Percentiles rank a stretch among this genome's conserved stretches.
Evolutionary conservation across 2,113 vertebrate genomes (phyloP).

Genomic region (Apistogramma diplotaenia): DNA sequence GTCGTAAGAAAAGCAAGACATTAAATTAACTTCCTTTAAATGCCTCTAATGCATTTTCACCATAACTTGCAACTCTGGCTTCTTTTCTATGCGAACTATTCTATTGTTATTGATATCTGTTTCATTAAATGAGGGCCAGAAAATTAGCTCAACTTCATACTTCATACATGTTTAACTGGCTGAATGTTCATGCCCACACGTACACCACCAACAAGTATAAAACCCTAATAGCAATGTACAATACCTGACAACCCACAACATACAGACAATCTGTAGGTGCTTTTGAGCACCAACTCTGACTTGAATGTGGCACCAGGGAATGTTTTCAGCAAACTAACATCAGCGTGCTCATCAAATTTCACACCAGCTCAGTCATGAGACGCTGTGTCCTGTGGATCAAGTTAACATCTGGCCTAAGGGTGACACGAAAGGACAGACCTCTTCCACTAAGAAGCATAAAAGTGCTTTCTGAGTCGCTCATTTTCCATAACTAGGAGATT

Average conservation of each 20-base stretch:
- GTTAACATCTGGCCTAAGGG: background rate
- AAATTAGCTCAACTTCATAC: background rate
- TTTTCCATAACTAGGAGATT: background rate
- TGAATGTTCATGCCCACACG: background rate
- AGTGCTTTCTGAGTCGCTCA: background rate
- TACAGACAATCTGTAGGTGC: background rate
- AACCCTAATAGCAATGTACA: background rate
- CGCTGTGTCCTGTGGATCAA: background rate
- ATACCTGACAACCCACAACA: background rate
- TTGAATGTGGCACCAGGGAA: background rate
- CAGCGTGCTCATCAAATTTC: background rate
- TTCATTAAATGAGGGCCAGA: background rate
- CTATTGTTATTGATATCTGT: background rate
- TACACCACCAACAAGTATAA: background rate
- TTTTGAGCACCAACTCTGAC: background rate
- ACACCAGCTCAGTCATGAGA: background rate
- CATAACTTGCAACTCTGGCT: background rate
- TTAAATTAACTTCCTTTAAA: background rate
- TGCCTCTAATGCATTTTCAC: background rate
- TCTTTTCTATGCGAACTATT: background rate
- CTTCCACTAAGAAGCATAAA: background rate
- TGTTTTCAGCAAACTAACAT: background rate
- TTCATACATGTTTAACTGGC: background rate
- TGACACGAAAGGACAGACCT: background rate
- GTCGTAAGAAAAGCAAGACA: background rate